Base-by-base conservation (phyloP, 2,113 vertebrate species). In the Ploceus nigricollis region DNA sequence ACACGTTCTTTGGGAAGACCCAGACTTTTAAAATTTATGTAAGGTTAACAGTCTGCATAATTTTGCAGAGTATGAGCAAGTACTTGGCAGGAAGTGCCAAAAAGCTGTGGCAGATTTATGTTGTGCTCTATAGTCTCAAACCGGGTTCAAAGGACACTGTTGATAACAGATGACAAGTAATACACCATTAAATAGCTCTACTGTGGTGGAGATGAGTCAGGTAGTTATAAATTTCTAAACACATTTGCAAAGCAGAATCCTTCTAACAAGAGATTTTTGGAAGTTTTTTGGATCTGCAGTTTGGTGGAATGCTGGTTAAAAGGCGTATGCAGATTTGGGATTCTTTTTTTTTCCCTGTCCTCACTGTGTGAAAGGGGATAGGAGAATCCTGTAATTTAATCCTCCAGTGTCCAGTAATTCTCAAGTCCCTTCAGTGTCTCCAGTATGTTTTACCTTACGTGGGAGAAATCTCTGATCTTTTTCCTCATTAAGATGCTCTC, bases 51-150 rank as follows among this genome's bases (percentile, higher is more conserved):
- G 63, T 88, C 72, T 81, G 90, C 69, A 70, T 87, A 82, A 89
- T 93, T 96, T 90, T 95, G 73, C 81, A 54, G 47, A 69, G 51
- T 56, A 64, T 93, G 89, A 94, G 51, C 75, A 86, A 88, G 51
- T 89, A 37, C n/a, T 92, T 80, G 78, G 88, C 88, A 89, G 47
- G 53, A 93, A 69, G 27, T 80, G 63, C 92, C 71, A 70, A 70
- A 95, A 96, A 93, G 28, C 87, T 94, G 76, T 66, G 65, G 80
- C 87, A 89, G 86, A 90, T 96, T 96, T 87, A 72, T 81, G n/a
- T 65, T 94, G 54, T 39, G 31, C 78, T 94, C 51, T 85, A 45
- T 76, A 85, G 66, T 82, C 78, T 94, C 64, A 77, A 78, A 82
- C 56, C 0, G 1, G 51, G 89, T 94, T 97, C 88, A 95, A 13